Evolutionary conservation across 2,888 invertebrate species (phyloP), one percentile per base, ranked within the genome.

Genomic region (Therioaphis trifolii): DNA sequence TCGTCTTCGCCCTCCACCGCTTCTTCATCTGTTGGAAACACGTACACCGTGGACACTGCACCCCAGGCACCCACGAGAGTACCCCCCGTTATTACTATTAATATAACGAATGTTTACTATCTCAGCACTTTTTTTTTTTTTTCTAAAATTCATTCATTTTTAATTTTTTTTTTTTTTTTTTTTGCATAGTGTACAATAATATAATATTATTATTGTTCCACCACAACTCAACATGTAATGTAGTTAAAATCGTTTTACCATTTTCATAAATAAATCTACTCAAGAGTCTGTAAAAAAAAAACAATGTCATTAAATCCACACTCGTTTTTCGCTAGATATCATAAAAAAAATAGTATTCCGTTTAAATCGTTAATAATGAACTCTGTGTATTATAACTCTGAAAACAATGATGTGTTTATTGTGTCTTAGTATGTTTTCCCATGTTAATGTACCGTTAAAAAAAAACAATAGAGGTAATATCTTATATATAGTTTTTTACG

Each of bases 11-110:
- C 96, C 89, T 96, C 71, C 12, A 61, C 24, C 11, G 61, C 80
- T 14, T 82, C 80, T 89, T 93, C 92, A 89, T 93, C 93, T 94
- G 95, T 94, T 92, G 95, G 94, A 93, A 96, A 96, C 95, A 95
- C 96, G 94, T 96, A 96, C 92, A 95, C 94, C 71, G 86, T 86
- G 93, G 96, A 95, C 92, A 96, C 96, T 96, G 94, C 94, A 72
- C 80, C 80, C 80, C 80, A 82, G 43, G 35, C 63, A 82, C 71
- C 80, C 72, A 82, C 71, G 72, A 72, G 72, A 82, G 80, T 82
- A 82, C 78, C 78, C 80, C 80, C 71, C 80, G 71, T 29, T 49
- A 82, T 82, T 82, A 82, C 80, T 29, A 82, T 82, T 82, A 82
- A 82, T 82, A 82, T 82, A 82, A 82, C 80, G 35, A 52, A 80